phyloP scores from a whole-genome alignment of 2,113 vertebrate species.

The Heterotis niloticus region DNA sequence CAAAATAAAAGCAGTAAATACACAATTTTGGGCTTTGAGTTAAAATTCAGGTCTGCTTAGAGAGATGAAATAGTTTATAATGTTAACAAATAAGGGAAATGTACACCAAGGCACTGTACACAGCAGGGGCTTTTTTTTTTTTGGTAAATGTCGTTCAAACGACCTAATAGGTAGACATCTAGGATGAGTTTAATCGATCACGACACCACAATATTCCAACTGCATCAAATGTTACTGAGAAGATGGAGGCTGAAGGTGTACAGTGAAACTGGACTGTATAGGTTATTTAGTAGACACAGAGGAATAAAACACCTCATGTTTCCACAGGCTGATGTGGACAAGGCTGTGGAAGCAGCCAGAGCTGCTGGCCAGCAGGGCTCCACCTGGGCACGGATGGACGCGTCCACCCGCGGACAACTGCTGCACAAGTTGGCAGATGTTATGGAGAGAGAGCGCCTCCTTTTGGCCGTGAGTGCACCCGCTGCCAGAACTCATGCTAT shows the following conservation, averaged over 20 bases:
- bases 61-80: no score
- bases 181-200: background rate
- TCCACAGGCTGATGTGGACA: slow-evolving; percentile 77
- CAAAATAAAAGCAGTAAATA: no score
- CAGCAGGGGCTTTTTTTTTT: no score
- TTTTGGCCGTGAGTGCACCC: slow-evolving; percentile 76
- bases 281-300: background rate
- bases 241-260: no score
- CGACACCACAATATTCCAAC: background rate
- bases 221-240: no score
- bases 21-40: no score
- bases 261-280: no score
- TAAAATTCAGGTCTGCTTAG: no score
- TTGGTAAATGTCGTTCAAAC: no score
- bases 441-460: slow-evolving; percentile 76
- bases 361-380: slow-evolving; percentile 73
- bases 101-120: no score
- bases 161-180: no score
- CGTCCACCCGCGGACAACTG: slow-evolving; percentile 71
- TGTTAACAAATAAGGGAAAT: no score
- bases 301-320: background rate
- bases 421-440: slow-evolving; percentile 82
- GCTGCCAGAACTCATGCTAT: background rate
- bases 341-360: slow-evolving; percentile 77
- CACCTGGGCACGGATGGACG: slow-evolving; percentile 78